Base-by-base conservation (phyloP, 2,113 vertebrate species). In the Sebastes fasciatus region DNA sequence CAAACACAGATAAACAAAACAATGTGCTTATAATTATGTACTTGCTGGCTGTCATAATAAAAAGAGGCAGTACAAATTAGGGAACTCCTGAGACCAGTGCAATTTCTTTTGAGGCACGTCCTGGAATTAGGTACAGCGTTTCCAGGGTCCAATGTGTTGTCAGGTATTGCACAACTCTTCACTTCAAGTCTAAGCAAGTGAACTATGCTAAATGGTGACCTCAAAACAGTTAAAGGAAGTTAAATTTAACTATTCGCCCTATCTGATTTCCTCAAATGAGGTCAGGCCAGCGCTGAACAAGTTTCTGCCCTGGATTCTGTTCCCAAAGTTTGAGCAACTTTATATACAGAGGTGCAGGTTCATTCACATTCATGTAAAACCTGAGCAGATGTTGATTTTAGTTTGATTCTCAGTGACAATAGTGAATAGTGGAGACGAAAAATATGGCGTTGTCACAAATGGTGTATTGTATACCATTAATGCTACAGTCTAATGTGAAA, bases 111-210 rank as follows among this genome's bases (percentile, higher is more conserved):
- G 74, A 90, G 80, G 68, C 26, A 8, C 52, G 55, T 71, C 79
- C 71, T 86, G 86, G 88, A 88, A 82, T 74, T 23, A 57, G 60
- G 69, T 77, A 72, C 42, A 81, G 45, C n/a, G 19, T 45, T 72
- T 84, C 77, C 65, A 68, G 82, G 51, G 67, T 88, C 83, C 79
- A 84, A 74, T 52, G 55, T 75, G 79, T 65, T 86, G 84, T 83
- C 82, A 86, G 43, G 55, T 84, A 91, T 93, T 92, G 89, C 88
- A 86, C 89, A 88, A 89, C 71, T 58, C 70, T 63, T 75, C 73
- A 62, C 73, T 89, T 91, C 86, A 90, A 88, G 90, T 91, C 72
- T 45, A 78, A 74, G 64, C 86, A 77, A 89, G 82, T 82, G 80
- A 92, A 79, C 82, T 77, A 64, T 79, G 86, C 60, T 83, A 45